These are phyloP conservation scores for Tiliacea aurago DNA, from an alignment of 2,888 invertebrate species.

Conservation along the genomic window DNA sequence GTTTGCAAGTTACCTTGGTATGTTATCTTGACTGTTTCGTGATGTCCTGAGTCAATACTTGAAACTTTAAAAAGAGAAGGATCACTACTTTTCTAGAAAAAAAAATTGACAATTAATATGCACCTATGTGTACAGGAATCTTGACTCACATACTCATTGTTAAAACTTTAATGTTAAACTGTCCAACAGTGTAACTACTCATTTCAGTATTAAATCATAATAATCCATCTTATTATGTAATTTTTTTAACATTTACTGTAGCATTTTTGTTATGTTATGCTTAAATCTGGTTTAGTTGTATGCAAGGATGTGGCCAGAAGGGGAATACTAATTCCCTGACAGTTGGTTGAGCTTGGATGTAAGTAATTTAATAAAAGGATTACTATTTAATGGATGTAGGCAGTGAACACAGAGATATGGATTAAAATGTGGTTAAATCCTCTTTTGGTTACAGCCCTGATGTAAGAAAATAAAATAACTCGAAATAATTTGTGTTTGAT, in stretches of 20 bases:
- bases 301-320: slow-evolving; percentile 54
- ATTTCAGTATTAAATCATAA: slow-evolving; percentile 64
- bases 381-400: neutral
- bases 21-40: slow-evolving; percentile 12
- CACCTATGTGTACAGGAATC: slow-evolving; percentile 12
- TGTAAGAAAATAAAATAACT: slow-evolving; percentile 57
- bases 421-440: slow-evolving; percentile 1
- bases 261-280: slow-evolving; percentile 81
- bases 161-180: neutral
- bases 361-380: neutral
- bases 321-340: slow-evolving; percentile 1
- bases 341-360: neutral
- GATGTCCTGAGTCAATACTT: neutral
- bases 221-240: slow-evolving; percentile 52
- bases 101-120: neutral
- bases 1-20: slow-evolving; percentile 39
- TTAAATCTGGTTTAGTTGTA: slow-evolving; percentile 79
- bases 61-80: neutral
- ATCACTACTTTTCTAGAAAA: neutral
- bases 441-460: slow-evolving; percentile 44
- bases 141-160: neutral
- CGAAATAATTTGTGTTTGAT: slow-evolving; percentile 37
- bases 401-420: neutral
- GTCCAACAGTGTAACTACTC: slow-evolving; percentile 59
- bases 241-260: slow-evolving; percentile 74